These are phyloP conservation scores for Physella acuta DNA, from an alignment of 1,140 invertebrate genomes.

Conservation along the genomic window DNA sequence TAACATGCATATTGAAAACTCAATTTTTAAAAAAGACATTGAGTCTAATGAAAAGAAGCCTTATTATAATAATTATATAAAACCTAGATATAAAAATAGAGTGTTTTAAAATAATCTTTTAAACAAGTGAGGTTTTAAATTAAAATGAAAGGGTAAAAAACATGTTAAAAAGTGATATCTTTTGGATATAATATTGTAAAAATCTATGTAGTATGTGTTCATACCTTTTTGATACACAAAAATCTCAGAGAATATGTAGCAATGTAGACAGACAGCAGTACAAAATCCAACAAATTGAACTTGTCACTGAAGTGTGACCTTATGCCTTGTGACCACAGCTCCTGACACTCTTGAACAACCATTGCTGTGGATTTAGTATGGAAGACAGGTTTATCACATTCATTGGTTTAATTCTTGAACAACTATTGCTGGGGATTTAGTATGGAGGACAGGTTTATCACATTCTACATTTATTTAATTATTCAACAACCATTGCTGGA, in stretches of 20 bases:
- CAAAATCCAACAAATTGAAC: conserved; percentile 54
- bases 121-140: background rate
- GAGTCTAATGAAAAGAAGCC: no score
- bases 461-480: no score
- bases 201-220: conserved; percentile 10
- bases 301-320: conserved; percentile 42
- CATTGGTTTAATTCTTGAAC: background rate
- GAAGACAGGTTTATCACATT: background rate
- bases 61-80: no score
- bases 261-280: conserved; percentile 40
- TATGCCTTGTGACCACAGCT: conserved; percentile 46
- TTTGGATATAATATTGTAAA: background rate
- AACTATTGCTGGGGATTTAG: background rate
- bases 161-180: background rate
- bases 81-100: no score
- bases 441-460: background rate
- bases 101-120: no score
- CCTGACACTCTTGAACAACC: conserved; percentile 49
- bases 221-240: conserved; percentile 44
- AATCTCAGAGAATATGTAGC: conserved; percentile 37
- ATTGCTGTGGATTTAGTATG: conserved; percentile 17
- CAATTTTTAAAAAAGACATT: no score
- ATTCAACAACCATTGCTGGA: conserved; percentile 36
- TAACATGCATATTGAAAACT: no score
- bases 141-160: background rate